Base-by-base conservation (phyloP, 2,797 vertebrate species). In the Scleropages formosus region DNA sequence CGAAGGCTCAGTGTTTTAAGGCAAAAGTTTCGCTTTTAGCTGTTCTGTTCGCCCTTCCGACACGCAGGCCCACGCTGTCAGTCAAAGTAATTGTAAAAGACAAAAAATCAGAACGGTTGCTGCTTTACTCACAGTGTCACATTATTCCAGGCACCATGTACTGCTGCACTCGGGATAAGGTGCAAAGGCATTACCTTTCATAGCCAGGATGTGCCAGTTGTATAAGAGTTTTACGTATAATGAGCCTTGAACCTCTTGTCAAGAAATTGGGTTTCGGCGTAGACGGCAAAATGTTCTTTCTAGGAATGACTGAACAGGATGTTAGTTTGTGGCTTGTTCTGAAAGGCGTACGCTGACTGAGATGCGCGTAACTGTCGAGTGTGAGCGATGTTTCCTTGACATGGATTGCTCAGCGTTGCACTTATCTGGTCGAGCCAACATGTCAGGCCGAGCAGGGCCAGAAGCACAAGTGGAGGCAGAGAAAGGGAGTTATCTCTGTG, bases 381-480 rank as follows among this genome's bases (percentile, higher is more conserved):
- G 8, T 8, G 8, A n/a, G 8, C 9, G 1, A n/a, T 8, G 60
- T 31, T 62, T 51, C 46, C 44, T 26, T 71, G 69, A 71, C 49
- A 12, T 31, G n/a, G 22, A 15, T 51, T 64, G 20, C 11, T 74
- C 72, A 63, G 60, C 46, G 27, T 20, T 27, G 13, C 22, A 13
- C 72, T 74, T 74, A 73, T 73, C 72, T 73, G 44, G 59, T 62
- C 44, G 62, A 15, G 20, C 72, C 72, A 73, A 31, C 39, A 63
- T 47, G 60, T 39, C 72, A 26, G 72, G 58, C 58, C 24, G 44
- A 13, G 20, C 39, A 47, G 58, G 72, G 62, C 46, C 59, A 62
- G 59, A 26, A 13, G 60, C 24, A 12, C 16, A 24, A 24, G 15
- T 18, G 56, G 31, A 46, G 27, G 58, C 16, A 24, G 58, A 61